These are phyloP conservation scores for Ageneiosus marmoratus DNA, from an alignment of 2,113 vertebrate species.

Conservation along the genomic window DNA sequence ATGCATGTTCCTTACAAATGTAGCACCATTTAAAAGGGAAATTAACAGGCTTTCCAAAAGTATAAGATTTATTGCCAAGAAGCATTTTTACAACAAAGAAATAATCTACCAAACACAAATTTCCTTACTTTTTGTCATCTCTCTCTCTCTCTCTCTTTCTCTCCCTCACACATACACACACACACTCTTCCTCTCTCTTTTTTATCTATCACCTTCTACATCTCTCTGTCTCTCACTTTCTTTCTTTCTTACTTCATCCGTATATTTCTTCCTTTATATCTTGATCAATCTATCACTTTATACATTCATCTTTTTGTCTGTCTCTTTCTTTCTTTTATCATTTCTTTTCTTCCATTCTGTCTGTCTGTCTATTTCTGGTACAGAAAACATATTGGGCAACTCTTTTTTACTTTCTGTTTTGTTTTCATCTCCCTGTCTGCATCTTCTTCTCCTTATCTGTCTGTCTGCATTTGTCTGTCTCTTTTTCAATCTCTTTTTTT, in stretches of 20 bases:
- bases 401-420: background rate
- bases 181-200: background rate
- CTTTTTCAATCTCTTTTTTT: background rate
- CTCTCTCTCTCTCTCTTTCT: slow-evolving; percentile 32
- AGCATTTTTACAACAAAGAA: no score
- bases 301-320: background rate
- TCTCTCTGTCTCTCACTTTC: background rate
- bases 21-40: no score
- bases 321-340: background rate
- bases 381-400: background rate
- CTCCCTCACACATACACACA: background rate
- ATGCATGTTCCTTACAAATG: no score
- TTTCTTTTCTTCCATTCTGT: background rate
- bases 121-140: slow-evolving; percentile 70
- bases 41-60: no score
- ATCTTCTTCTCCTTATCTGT: slow-evolving; percentile 12
- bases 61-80: no score
- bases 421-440: background rate
- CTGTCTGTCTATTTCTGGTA: background rate
- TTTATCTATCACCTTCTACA: background rate
- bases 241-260: background rate
- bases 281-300: background rate
- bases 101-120: no score
- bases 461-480: background rate
- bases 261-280: background rate